Base-by-base conservation (phyloP, 2,797 vertebrate genomes). In the Eulemur mongoz region DNA sequence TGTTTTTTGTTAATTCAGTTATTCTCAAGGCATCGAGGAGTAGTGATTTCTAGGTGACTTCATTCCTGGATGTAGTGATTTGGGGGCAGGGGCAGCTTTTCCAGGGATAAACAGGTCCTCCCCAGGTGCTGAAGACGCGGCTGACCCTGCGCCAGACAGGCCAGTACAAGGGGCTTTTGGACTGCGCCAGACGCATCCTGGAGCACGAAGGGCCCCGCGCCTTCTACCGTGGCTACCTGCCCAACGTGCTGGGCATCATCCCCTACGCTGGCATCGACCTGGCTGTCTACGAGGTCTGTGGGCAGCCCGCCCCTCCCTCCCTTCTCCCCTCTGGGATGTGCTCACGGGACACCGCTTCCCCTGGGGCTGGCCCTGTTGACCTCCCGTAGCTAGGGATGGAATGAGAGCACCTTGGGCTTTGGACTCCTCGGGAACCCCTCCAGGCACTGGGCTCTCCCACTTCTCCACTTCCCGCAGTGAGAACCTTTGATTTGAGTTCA, bases 121-220 rank as follows among this genome's bases (percentile, higher is more conserved):
- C 32, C 20, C 91, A 99, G 99, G 99, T 99, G 91, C 97, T 99
- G 93, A 99, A 99, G 98, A 99, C 99, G 0, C 98, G 99, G 30
- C 98, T 99, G 75, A 99, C 99, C 35, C 98, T 99, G 1, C 98
- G 99, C 81, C 99, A 98, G 97, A 99, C 99, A 0, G 99, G 99
- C 9, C 99, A 99, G 95, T 99, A 99, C 98, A 98, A 98, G 12
- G 99, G 99, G 32, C 98, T 99, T 79, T 95, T 97, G 4, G 99
- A 99, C 98, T 98, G 98, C 0, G 98, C 98, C 0, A 63, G 93
- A 50, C 91, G 86, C 70, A 98, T 98, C 88, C 88, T 98, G 70
- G 96, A 94, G 35, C 97, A 43, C 1, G 98, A 98, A 85, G 98
- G 98, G 12, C 88, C 98, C 27, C 96, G 93, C 0, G 98, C 98